Evolutionary conservation across 2,113 vertebrate species (phyloP), one percentile per base, ranked within the genome.

Genomic region (Copsychus sechellarum): DNA sequence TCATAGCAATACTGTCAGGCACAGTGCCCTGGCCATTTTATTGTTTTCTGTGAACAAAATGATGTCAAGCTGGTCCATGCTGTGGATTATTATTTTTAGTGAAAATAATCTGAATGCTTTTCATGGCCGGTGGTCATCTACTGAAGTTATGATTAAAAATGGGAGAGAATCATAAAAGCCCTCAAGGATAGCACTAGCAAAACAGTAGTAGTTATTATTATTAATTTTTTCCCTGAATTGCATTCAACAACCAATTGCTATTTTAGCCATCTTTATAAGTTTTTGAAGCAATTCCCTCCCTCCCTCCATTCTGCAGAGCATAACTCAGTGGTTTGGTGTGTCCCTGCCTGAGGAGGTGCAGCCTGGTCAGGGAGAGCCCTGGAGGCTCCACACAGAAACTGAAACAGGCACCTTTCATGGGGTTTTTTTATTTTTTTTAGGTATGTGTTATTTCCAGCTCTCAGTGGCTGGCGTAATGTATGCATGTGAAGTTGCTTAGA

Each of bases 401-500:
- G 38, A 73, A 86, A 83, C 38, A 51, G 43, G 6, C 31, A 86
- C 31, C 56, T 83, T 81, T 76, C 67, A 67, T 47, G 22, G 23
- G 18, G 0, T 2, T 17, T 2, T 17, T 61, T 40, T 12, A 2
- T 19, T 22, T 31, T 70, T 40, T 43, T 26, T 6, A 45, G 56
- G 50, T 66, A 36, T 72, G 42, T 67, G 42, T 86, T 88, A 83
- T 93, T 90, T 95, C 78, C 51, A 92, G 78, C 86, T 90, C 89
- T 90, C 40, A 28, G 83, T 92, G 91, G 48, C 60, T 93, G 69
- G 28, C 92, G 89, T 97, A 97, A 96, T 93, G 38, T 93, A 97
- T 97, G 96, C 95, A 81, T 95, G 66, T 82, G 96, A 95, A 86
- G 80, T 90, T 45, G 81, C 92, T 91, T 94, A 86, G 90, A 92